These are phyloP conservation scores for Lepus americanus DNA, from an alignment of 2,113 vertebrate genomes.

Conservation along the genomic window DNA sequence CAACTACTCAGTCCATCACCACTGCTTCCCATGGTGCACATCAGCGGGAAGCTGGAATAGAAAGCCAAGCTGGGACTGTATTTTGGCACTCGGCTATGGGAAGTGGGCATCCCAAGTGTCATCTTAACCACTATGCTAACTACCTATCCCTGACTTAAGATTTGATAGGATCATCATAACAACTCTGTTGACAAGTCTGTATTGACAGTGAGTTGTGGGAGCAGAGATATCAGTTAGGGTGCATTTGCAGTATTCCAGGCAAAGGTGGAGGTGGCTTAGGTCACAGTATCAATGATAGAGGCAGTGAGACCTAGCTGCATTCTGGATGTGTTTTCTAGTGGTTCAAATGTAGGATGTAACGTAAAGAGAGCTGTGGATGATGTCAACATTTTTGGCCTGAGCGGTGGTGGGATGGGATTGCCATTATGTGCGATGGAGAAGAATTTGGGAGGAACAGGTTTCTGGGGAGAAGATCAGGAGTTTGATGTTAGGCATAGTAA, in stretches of 20 bases:
- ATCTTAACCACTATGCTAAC: no score
- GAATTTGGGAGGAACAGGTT: slow-evolving; percentile 10
- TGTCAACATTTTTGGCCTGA: neutral
- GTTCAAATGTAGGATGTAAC: neutral
- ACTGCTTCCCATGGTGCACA: no score
- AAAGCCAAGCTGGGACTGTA: no score
- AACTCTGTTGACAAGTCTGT: neutral
- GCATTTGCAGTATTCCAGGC: neutral
- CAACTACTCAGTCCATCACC: no score
- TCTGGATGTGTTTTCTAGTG: neutral
- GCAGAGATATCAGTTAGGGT: neutral
- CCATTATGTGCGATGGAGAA: neutral
- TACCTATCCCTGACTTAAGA: neutral
- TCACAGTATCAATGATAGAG: neutral
- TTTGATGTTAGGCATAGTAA: slow-evolving; percentile 33
- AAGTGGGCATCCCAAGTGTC: no score
- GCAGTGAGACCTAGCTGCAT: neutral
- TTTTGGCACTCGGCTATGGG: no score
- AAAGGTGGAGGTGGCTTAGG: neutral
- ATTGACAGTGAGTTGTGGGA: neutral
- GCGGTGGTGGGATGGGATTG: neutral
- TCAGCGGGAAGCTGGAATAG: no score
- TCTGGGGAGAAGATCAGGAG: neutral
- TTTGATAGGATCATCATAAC: neutral
- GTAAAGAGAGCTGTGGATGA: neutral